Conservation (phyloP, 2,888 invertebrate genomes). For the Nowickia ferox region DNA sequence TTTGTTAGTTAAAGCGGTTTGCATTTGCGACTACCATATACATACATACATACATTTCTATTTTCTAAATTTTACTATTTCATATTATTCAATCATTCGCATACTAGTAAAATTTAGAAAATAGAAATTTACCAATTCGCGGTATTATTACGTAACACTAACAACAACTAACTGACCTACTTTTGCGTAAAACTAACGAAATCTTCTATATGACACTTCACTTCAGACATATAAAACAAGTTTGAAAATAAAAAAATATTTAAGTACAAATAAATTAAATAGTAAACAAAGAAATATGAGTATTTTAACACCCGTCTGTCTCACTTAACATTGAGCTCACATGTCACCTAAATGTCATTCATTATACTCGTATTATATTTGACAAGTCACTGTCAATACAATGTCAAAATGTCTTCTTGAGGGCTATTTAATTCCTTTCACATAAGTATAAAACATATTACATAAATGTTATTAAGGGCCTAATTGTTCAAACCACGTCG, state of each 20-base stretch:
- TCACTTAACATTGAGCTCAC: conserved; percentile 11
- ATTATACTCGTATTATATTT: background rate
- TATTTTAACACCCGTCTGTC: background rate
- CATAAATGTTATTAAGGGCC: conserved; percentile 16
- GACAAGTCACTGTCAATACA: conserved; percentile 39
- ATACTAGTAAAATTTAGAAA: conserved; percentile 8
- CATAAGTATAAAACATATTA: conserved; percentile 10
- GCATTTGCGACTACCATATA: no score
- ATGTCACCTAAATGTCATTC: conserved; percentile 36
- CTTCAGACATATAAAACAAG: background rate
- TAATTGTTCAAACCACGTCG: background rate
- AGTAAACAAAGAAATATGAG: background rate
- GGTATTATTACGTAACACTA: background rate
- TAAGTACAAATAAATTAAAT: no score
- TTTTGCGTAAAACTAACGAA: conserved; percentile 9
- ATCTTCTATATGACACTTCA: background rate
- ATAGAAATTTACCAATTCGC: background rate
- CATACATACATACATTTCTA: no score
- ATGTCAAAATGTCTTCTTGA: conserved; percentile 3
- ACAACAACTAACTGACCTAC: conserved; percentile 22
- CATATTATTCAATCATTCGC: background rate
- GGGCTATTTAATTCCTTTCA: background rate
- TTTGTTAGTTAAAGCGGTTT: no score
- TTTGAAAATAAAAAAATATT: background rate
- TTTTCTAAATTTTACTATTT: no score